A percentile compares a stretch with the other conserved stretches of the same genome.
Evolutionary conservation across 1,140 invertebrate genomes (phyloP).

Genomic region (Magallana angulata): DNA sequence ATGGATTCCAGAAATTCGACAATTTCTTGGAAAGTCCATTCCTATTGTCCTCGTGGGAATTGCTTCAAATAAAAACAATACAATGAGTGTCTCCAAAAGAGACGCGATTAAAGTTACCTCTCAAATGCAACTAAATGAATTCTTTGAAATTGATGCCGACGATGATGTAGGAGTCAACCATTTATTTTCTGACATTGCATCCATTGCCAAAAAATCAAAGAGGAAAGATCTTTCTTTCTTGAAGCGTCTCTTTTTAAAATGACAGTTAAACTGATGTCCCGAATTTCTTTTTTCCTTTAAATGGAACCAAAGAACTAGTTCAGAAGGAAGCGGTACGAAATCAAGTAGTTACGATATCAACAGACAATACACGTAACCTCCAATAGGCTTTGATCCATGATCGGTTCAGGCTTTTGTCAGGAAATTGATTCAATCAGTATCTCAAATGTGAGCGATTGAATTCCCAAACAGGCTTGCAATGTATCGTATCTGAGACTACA

Average conservation of each 20-base stretch:
- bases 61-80: neutral
- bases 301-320: no score
- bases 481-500: no score
- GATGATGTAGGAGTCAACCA: neutral
- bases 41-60: constrained; percentile 5
- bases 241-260: neutral
- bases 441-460: no score
- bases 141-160: neutral
- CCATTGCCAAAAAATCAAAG: neutral
- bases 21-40: neutral
- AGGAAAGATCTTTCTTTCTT: neutral
- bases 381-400: no score
- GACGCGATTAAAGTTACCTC: neutral
- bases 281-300: no score
- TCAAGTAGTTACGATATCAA: no score
- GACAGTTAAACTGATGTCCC: neutral
- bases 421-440: no score
- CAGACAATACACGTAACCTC: no score
- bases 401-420: no score
- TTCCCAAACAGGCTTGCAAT: no score
- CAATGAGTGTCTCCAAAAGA: constrained; percentile 1
- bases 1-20: constrained; percentile 27
- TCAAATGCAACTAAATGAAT: neutral
- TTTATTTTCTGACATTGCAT: constrained; percentile 1
- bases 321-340: no score